Evolutionary conservation across 2,888 invertebrate species (phyloP).

Genomic region (Diaperis boleti): DNA sequence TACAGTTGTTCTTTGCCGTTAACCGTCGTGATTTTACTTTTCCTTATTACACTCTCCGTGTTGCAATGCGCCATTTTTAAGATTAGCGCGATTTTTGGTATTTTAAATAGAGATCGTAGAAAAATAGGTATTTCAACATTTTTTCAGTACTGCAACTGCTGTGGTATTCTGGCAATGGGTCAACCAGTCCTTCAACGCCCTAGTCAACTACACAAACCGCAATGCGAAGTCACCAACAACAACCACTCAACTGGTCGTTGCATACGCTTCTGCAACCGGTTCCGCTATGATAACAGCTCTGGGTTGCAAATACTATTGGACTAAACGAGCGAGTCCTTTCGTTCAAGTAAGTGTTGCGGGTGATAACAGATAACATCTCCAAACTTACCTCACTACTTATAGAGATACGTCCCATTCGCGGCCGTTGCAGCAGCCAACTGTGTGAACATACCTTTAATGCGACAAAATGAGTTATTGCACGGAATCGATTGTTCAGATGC

Average conservation of each 20-base stretch:
- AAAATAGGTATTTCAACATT: neutral
- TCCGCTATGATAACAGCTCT: constrained; percentile 90
- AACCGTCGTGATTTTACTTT: no score
- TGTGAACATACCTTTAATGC: constrained; percentile 93
- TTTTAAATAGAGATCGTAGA: neutral
- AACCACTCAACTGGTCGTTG: constrained; percentile 82
- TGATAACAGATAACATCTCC: no score
- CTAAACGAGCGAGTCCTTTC: constrained; percentile 75
- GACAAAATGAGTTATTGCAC: constrained; percentile 83
- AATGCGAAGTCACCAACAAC: constrained; percentile 89
- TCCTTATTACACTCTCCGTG: no score
- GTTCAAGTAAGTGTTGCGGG: constrained; percentile 72
- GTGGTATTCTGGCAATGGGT: constrained; percentile 97
- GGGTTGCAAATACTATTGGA: constrained; percentile 85
- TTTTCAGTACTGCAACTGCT: constrained; percentile 80
- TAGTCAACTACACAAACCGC: constrained; percentile 95
- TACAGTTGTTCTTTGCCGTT: no score
- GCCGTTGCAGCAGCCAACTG: constrained; percentile 93
- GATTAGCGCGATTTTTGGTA: no score
- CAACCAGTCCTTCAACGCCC: constrained; percentile 94
- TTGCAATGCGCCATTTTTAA: no score
- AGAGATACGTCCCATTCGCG: constrained; percentile 87
- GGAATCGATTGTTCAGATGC: constrained; percentile 87
- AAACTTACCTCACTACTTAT: no score
- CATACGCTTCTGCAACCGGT: constrained; percentile 90